These are phyloP conservation scores for Sphaeramia orbicularis DNA, from an alignment of 2,797 vertebrate genomes.

Conservation along the genomic window DNA sequence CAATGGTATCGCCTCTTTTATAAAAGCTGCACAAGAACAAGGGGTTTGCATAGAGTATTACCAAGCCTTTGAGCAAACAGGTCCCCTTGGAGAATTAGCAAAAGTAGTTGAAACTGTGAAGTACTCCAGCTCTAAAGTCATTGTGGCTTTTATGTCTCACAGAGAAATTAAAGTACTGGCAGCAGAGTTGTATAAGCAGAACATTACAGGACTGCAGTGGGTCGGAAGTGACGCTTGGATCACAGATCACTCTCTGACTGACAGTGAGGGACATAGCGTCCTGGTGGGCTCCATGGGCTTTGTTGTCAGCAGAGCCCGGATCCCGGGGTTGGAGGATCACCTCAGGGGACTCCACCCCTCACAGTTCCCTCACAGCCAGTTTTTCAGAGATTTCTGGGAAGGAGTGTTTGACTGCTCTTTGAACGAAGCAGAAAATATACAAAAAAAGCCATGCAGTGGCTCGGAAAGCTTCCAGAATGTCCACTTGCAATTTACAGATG, in stretches of 20 bases:
- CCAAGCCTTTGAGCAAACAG: conserved; percentile 74
- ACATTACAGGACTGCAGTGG: conserved; percentile 81
- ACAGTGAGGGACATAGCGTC: conserved; percentile 66
- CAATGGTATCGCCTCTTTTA: conserved; percentile 82
- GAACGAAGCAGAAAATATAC: conserved; percentile 19
- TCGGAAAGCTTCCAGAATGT: conserved; percentile 81
- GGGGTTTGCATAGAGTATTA: conserved; percentile 85
- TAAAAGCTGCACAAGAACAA: conserved; percentile 79
- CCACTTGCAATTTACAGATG: conserved; percentile 84
- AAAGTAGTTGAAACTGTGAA: conserved; percentile 68
- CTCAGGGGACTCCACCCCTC: conserved; percentile 78
- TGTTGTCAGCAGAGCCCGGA: conserved; percentile 70
- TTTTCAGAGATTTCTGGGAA: conserved; percentile 85
- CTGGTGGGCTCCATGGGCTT: conserved; percentile 82
- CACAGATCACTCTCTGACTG: conserved; percentile 79
- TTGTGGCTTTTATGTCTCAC: conserved; percentile 75
- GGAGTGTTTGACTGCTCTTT: conserved; percentile 78
- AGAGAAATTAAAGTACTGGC: conserved; percentile 73
- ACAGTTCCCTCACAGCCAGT: conserved; percentile 77
- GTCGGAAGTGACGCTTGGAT: conserved; percentile 87
- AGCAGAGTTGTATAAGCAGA: conserved; percentile 67
- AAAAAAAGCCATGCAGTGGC: conserved; percentile 76
- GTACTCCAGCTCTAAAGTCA: conserved; percentile 71
- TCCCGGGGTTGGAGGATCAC: conserved; percentile 77
- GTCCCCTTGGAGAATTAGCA: conserved; percentile 49